Evolutionary conservation across 1,140 invertebrate genomes (phyloP).

Genomic region (Drosophila obscura): DNA sequence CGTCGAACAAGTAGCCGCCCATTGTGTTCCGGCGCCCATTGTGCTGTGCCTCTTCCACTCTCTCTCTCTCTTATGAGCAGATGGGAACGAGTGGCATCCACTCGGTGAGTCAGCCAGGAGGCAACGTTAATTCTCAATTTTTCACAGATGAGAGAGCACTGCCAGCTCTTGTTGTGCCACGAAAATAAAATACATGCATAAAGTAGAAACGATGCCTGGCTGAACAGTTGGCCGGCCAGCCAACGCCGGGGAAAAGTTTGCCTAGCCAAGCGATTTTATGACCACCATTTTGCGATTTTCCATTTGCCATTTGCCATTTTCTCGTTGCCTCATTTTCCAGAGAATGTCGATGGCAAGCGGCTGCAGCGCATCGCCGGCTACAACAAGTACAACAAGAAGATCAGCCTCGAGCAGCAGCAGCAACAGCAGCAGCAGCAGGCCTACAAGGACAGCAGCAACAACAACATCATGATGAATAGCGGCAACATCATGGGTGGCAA

Average conservation of each 20-base stretch:
- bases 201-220: conserved; percentile 48
- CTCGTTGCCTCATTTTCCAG: conserved; percentile 73
- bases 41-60: conserved; percentile 2
- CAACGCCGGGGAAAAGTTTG: conserved; percentile 51
- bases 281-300: conserved; percentile 48
- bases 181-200: conserved; percentile 45
- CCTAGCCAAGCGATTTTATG: conserved; percentile 61
- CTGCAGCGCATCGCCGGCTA: conserved; percentile 87
- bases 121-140: conserved; percentile 78
- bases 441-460: conserved; percentile 81
- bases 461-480: conserved; percentile 80
- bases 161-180: conserved; percentile 21
- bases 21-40: conserved; percentile 51
- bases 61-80: no score
- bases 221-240: conserved; percentile 8
- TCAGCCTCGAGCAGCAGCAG: conserved; percentile 84
- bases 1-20: conserved; percentile 51
- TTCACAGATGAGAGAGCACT: conserved; percentile 62
- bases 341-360: conserved; percentile 85
- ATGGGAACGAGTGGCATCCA: conserved; percentile 15
- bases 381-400: conserved; percentile 88
- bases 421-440: conserved; percentile 83
- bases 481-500: conserved; percentile 74
- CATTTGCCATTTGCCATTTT: conserved; percentile 28
- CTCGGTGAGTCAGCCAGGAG: conserved; percentile 37